phyloP scores from a whole-genome alignment of 1,140 invertebrate species.

The Gryllus bimaculatus region DNA sequence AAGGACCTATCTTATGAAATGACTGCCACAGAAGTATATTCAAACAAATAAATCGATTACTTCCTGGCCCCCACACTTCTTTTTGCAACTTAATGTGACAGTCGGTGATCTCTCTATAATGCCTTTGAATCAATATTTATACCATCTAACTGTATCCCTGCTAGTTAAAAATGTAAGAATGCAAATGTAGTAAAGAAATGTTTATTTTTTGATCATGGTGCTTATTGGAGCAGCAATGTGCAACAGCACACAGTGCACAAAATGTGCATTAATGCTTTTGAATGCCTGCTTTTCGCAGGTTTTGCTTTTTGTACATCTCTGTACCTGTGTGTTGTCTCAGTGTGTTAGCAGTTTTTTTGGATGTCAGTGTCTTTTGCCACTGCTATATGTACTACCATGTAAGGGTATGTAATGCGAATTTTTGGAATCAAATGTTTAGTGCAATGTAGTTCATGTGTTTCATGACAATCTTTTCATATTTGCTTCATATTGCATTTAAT shows the following conservation, averaged over 20 bases:
- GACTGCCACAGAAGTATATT: no score
- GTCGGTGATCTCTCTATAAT: not conserved
- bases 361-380: not conserved
- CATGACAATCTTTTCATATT: constrained; percentile 5
- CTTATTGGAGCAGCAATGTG: not conserved
- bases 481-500: not conserved
- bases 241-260: not conserved
- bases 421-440: not conserved
- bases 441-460: not conserved
- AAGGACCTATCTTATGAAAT: no score
- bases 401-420: not conserved
- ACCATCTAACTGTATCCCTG: not conserved
- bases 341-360: not conserved
- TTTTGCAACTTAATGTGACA: not conserved
- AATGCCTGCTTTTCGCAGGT: not conserved
- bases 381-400: not conserved
- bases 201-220: constrained; percentile 5
- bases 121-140: not conserved
- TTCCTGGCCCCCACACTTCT: not conserved
- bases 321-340: not conserved
- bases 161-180: not conserved
- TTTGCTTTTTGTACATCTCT: not conserved
- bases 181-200: not conserved
- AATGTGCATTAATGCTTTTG: not conserved
- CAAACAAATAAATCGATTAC: no score